Conservation (phyloP, 2,113 vertebrate genomes). For the Sander vitreus region DNA sequence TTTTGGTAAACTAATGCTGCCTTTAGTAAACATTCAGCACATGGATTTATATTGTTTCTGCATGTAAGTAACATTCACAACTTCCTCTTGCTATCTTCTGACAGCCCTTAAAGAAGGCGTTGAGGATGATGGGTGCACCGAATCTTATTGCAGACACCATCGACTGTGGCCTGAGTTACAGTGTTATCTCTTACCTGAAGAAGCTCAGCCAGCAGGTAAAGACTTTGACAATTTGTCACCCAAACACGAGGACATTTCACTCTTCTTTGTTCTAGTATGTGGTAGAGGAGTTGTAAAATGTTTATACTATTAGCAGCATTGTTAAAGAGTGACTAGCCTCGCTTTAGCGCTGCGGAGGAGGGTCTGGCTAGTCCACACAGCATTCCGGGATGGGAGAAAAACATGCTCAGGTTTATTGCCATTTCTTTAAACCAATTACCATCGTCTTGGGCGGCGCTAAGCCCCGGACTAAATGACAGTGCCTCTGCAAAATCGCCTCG, state of each 20-base stretch:
- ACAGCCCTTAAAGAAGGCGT: constrained; percentile 96
- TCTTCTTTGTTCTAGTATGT: not conserved
- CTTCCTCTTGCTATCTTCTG: constrained; percentile 27
- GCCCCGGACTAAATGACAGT: too few relatives aligned
- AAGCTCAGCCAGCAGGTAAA: constrained; percentile 97
- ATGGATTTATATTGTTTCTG: not conserved
- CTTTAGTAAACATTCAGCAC: not conserved
- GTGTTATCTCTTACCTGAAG: constrained; percentile 97
- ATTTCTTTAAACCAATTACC: too few relatives aligned
- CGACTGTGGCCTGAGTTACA: constrained; percentile 97
- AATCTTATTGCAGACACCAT: constrained; percentile 96
- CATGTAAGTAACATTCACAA: not conserved
- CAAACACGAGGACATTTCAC: not conserved
- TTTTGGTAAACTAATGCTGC: constrained; percentile 86
- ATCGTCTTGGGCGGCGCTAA: too few relatives aligned
- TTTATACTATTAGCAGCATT: not conserved
- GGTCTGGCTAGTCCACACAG: too few relatives aligned
- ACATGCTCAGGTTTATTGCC: too few relatives aligned
- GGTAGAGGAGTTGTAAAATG: not conserved
- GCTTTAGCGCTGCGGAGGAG: too few relatives aligned
- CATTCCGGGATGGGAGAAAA: too few relatives aligned
- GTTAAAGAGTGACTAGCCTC: too few relatives aligned
- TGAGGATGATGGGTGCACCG: constrained; percentile 98
- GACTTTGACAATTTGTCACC: not conserved
- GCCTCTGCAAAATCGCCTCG: too few relatives aligned